phyloP scores from a whole-genome alignment of 2,113 vertebrate species.

The Lepidothrix coronata region DNA sequence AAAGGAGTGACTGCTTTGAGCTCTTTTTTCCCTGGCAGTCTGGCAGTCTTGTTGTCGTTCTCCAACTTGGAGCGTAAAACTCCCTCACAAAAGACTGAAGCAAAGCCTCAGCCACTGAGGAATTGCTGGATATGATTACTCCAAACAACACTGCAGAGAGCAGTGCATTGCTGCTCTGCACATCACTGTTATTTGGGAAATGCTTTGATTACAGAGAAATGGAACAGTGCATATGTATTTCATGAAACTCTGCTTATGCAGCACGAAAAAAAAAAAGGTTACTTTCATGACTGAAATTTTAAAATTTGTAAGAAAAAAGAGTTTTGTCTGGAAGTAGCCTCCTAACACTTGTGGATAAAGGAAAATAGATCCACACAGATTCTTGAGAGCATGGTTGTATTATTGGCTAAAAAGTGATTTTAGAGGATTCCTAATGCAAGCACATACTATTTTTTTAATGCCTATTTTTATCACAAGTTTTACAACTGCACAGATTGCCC shows the following conservation, averaged over 20 bases:
- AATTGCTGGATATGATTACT: not conserved
- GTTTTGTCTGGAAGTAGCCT: not conserved
- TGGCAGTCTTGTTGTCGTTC: not conserved
- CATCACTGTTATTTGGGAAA: not conserved
- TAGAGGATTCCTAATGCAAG: not conserved
- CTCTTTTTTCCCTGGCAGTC: not conserved
- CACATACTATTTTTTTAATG: not conserved
- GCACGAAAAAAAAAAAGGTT: not conserved
- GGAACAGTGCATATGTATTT: not conserved
- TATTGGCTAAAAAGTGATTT: not conserved
- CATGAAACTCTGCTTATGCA: not conserved
- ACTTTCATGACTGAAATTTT: not conserved
- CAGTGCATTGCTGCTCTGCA: not conserved
- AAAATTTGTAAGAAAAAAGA: not conserved
- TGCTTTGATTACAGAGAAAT: not conserved
- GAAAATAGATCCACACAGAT: not conserved
- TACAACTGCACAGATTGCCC: not conserved
- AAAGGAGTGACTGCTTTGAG: slow-evolving; percentile 18
- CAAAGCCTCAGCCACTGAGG: not conserved
- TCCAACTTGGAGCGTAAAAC: not conserved
- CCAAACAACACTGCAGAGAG: not conserved
- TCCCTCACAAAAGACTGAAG: not conserved
- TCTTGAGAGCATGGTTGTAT: not conserved
- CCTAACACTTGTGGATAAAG: not conserved
- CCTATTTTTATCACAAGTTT: not conserved